phyloP scores from a whole-genome alignment of 1,140 invertebrate species.

The Drosophila santomea region DNA sequence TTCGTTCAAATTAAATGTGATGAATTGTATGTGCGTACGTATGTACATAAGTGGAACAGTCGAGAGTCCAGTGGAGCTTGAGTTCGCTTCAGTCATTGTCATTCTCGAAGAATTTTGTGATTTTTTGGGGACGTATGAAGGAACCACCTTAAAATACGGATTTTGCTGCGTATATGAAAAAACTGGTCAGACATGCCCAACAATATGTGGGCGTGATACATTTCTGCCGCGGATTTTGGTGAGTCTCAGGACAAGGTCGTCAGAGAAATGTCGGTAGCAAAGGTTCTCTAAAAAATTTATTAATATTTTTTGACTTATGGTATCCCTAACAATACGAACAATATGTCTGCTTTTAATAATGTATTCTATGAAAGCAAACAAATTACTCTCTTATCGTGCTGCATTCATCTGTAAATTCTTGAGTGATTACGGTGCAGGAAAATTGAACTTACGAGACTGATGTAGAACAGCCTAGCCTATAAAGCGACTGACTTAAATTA shows the following conservation, averaged over 20 bases:
- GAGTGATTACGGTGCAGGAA: slow-evolving; percentile 6
- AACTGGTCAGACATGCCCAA: slow-evolving; percentile 58
- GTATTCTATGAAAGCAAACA: background rate
- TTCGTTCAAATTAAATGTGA: background rate
- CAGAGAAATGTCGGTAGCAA: slow-evolving; percentile 32
- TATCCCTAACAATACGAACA: too few species aligned
- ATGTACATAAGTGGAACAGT: slow-evolving; percentile 34
- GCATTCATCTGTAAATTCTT: slow-evolving; percentile 16
- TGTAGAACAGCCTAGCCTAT: slow-evolving; percentile 30
- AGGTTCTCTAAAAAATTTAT: too few species aligned
- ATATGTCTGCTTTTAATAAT: background rate
- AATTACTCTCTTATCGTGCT: slow-evolving; percentile 4
- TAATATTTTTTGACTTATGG: too few species aligned
- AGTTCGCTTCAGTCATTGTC: slow-evolving; percentile 62
- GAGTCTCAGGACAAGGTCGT: slow-evolving; percentile 35
- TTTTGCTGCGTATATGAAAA: slow-evolving; percentile 12
- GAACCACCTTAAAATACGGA: slow-evolving; percentile 1
- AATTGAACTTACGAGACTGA: slow-evolving; percentile 30
- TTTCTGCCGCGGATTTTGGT: slow-evolving; percentile 16
- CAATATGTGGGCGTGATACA: slow-evolving; percentile 49
- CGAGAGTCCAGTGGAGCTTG: slow-evolving; percentile 8
- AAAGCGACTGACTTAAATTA: slow-evolving; percentile 55
- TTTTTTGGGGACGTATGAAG: slow-evolving; percentile 24
- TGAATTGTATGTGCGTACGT: slow-evolving; percentile 15
- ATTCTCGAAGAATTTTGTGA: slow-evolving; percentile 72